Evolutionary conservation across 2,113 vertebrate genomes (phyloP).

Genomic region (Ardeotis arabs): DNA sequence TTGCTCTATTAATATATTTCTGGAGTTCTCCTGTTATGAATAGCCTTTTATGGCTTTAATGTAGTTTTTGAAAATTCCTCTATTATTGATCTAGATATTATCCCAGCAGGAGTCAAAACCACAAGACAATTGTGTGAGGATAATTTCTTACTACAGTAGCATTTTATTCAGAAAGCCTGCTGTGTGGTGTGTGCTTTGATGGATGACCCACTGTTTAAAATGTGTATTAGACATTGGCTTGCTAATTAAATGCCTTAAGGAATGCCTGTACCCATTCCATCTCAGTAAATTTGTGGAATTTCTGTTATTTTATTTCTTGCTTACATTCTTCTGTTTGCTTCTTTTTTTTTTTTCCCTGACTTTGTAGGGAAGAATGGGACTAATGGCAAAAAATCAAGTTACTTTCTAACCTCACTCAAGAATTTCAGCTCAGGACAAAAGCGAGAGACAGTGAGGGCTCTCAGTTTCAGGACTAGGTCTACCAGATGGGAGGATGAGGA

Average conservation of each 20-base stretch:
- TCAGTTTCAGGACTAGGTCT: not conserved
- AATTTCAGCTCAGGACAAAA: not conserved
- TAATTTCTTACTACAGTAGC: slow-evolving; percentile 77
- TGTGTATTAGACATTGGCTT: slow-evolving; percentile 62
- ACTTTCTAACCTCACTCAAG: not conserved
- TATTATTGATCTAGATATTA: slow-evolving; percentile 80
- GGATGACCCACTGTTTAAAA: slow-evolving; percentile 75
- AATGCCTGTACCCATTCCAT: slow-evolving; percentile 36
- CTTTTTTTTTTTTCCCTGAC: not conserved
- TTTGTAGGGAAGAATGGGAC: not conserved
- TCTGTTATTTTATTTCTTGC: slow-evolving; percentile 36
- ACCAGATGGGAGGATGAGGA: not conserved
- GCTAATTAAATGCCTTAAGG: slow-evolving; percentile 75
- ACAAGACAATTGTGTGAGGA: slow-evolving; percentile 71
- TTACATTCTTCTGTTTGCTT: slow-evolving; percentile 2
- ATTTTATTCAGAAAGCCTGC: slow-evolving; percentile 74
- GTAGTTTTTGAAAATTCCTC: slow-evolving; percentile 75
- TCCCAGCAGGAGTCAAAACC: slow-evolving; percentile 74
- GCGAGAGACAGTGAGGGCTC: not conserved
- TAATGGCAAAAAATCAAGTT: not conserved
- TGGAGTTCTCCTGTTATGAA: slow-evolving; percentile 67
- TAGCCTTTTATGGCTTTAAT: slow-evolving; percentile 72
- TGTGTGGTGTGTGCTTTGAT: slow-evolving; percentile 67
- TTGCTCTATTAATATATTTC: slow-evolving; percentile 71
- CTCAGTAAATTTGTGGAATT: slow-evolving; percentile 32